These are phyloP conservation scores for Balaenoptera acutorostrata DNA, from an alignment of 2,113 vertebrate genomes.

Conservation along the genomic window DNA sequence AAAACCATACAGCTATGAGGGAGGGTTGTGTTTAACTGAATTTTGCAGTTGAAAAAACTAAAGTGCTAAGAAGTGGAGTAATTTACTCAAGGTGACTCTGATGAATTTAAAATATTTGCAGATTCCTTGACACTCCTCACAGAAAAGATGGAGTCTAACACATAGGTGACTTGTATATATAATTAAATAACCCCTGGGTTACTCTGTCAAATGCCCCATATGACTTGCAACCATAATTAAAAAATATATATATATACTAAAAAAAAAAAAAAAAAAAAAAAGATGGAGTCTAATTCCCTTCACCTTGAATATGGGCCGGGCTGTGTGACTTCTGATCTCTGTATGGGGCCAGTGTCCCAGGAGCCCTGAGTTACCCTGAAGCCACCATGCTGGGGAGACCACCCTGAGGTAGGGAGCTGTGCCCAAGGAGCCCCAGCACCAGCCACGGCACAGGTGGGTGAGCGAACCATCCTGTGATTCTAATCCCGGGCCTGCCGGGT, in stretches of 20 bases:
- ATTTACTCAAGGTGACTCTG: not conserved
- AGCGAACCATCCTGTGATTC: rapidly evolving
- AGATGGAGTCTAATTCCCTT: not conserved
- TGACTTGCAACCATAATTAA: no score
- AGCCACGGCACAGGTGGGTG: rapidly evolving
- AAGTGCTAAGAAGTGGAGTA: not conserved
- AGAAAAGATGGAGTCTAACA: no score
- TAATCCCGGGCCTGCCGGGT: rapidly evolving
- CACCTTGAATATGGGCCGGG: not conserved
- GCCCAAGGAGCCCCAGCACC: not conserved
- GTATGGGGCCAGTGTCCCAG: not conserved
- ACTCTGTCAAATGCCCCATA: no score
- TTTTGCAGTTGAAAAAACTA: not conserved
- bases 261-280: no score
- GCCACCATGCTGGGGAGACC: not conserved
- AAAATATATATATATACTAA: no score
- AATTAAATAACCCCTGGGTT: no score
- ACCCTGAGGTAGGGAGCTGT: not conserved
- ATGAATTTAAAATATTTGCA: not conserved
- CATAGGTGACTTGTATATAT: no score
- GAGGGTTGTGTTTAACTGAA: not conserved
- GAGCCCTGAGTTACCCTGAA: not conserved
- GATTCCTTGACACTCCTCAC: not conserved
- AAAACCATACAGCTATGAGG: not conserved
- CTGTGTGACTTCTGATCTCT: not conserved